Percentiles rank a stretch among this genome's conserved stretches.
Evolutionary conservation across 1,140 invertebrate genomes (phyloP).

Genomic region (Scylla paramamosain): DNA sequence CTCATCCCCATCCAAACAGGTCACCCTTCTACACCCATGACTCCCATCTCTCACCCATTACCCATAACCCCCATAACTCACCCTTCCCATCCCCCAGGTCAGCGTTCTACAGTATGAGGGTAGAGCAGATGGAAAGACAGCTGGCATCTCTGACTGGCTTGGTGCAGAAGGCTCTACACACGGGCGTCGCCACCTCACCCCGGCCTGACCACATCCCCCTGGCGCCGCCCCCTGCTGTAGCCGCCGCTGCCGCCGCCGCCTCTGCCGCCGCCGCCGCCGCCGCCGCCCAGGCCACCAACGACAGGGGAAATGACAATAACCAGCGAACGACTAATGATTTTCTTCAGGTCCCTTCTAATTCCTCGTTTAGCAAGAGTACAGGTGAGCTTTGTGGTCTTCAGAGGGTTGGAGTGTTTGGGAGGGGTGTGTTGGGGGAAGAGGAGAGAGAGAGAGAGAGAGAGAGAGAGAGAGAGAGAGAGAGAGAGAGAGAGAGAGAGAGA

Average conservation of each 20-base stretch:
- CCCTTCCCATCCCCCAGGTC: background rate
- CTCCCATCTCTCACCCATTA: background rate
- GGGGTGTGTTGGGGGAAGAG: no score
- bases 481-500: constrained; percentile 7
- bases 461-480: no score
- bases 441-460: constrained; percentile 16
- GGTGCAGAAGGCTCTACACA: constrained; percentile 91
- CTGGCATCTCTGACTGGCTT: constrained; percentile 96
- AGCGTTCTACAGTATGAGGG: constrained; percentile 87
- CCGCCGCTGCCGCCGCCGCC: constrained; percentile 54
- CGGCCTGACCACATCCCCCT: constrained; percentile 58
- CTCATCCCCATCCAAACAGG: background rate
- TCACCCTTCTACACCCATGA: background rate
- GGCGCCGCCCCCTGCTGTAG: constrained; percentile 62
- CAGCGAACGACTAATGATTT: constrained; percentile 53
- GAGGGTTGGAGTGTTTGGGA: no score
- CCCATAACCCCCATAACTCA: background rate
- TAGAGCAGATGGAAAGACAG: constrained; percentile 98
- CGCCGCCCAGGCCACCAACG: background rate
- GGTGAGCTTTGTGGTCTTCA: constrained; percentile 17
- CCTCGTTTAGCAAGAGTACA: constrained; percentile 52
- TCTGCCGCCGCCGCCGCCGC: constrained; percentile 39
- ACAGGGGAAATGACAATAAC: background rate
- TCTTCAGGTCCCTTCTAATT: constrained; percentile 64
- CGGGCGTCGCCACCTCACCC: constrained; percentile 67